A percentile compares a stretch with the other conserved stretches of the same genome.
These are phyloP conservation scores for Sebastes vulpes DNA, from an alignment of 2,797 vertebrate species.

Conservation along the genomic window DNA sequence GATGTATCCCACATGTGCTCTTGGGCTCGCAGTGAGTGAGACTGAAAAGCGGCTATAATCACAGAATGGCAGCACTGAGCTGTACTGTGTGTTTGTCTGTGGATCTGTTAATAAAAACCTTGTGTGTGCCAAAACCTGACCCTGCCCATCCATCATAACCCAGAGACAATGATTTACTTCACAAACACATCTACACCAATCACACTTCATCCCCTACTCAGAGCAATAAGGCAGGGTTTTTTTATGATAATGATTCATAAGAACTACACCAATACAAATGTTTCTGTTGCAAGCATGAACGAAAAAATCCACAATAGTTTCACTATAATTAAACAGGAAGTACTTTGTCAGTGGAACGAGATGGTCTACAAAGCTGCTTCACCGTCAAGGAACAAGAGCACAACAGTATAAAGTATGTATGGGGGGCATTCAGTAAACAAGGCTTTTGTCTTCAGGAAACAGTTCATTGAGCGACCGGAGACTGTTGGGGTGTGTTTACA, in stretches of 20 bases:
- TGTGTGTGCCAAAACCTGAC: background rate
- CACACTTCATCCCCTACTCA: background rate
- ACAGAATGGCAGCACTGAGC: background rate
- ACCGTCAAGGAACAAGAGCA: conserved; percentile 13
- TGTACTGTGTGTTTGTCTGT: background rate
- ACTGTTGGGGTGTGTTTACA: conserved; percentile 1
- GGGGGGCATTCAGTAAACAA: conserved; percentile 38
- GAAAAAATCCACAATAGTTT: conserved; percentile 1
- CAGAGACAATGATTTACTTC: background rate
- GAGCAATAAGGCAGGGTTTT: background rate
- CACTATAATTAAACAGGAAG: conserved; percentile 7
- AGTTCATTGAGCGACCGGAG: background rate
- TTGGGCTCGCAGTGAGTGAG: background rate
- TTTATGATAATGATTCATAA: background rate
- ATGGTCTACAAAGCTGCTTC: conserved; percentile 5
- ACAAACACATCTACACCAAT: background rate
- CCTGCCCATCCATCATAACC: background rate
- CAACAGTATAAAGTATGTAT: background rate
- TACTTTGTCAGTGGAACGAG: background rate
- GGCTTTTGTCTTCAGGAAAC: background rate
- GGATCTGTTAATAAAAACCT: conserved; percentile 16
- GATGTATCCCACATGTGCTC: background rate
- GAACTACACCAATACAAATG: background rate
- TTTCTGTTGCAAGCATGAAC: background rate
- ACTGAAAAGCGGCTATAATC: conserved; percentile 1